Evolutionary conservation across 2,797 vertebrate genomes (phyloP).

Genomic region (Chrosomus eos): DNA sequence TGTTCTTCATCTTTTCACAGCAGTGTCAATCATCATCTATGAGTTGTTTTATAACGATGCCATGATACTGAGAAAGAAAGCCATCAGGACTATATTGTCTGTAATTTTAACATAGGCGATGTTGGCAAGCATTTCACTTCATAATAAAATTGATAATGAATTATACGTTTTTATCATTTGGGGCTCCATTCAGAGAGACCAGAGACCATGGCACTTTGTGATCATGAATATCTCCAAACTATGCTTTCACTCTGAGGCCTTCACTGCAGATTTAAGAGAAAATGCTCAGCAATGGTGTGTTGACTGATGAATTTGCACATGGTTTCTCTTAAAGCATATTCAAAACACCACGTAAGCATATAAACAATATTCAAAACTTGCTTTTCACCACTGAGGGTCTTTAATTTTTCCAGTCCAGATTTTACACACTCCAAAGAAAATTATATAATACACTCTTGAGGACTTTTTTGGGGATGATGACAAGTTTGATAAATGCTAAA

Average conservation of each 20-base stretch:
- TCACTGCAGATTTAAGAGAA: no score
- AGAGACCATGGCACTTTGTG: no score
- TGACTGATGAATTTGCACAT: no score
- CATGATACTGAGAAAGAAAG: neutral
- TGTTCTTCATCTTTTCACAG: neutral
- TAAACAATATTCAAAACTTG: no score
- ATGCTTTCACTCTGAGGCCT: neutral
- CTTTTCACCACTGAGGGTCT: no score
- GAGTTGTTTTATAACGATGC: neutral
- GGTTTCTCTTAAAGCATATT: no score
- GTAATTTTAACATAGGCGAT: neutral
- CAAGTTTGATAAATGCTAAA: neutral
- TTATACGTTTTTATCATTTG: neutral
- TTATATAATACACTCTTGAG: no score
- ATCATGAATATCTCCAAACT: no score
- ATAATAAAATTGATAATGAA: neutral
- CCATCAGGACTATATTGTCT: neutral
- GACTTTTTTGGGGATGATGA: neutral
- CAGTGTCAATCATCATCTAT: neutral
- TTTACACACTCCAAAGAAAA: neutral
- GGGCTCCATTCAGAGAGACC: neutral
- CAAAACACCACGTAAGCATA: no score
- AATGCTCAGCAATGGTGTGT: no score
- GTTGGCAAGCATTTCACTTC: neutral
- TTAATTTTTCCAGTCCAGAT: neutral